phyloP scores from a whole-genome alignment of 2,113 vertebrate genomes.

The Planiliza haematocheilus region DNA sequence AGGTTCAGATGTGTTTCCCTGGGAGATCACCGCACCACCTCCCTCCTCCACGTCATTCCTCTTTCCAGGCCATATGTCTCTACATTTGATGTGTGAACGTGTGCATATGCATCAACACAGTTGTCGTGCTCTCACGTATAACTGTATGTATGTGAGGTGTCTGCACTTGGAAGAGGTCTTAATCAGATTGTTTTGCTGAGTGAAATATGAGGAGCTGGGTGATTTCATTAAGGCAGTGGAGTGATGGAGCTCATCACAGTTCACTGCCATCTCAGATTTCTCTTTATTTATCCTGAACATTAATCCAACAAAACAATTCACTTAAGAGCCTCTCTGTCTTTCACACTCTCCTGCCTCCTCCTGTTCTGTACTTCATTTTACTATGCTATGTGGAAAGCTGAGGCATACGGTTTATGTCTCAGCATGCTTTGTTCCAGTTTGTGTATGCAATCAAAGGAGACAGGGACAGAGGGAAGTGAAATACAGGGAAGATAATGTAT shows the following conservation, averaged over 20 bases:
- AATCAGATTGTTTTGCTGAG: conserved; percentile 64
- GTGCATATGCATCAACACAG: conserved; percentile 24
- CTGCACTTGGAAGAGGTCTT: conserved; percentile 48
- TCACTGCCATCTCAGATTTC: conserved; percentile 62
- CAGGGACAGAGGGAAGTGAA: conserved; percentile 22
- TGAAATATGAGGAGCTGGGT: conserved; percentile 73
- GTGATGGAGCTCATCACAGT: conserved; percentile 76
- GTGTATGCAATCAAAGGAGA: conserved; percentile 33
- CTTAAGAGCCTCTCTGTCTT: conserved; percentile 71
- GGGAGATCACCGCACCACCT: conserved; percentile 16
- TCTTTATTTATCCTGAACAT: conserved; percentile 78
- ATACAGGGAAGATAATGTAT: conserved; percentile 55
- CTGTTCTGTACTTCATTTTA: conserved; percentile 40
- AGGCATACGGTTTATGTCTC: conserved; percentile 40
- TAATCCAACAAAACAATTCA: conserved; percentile 77
- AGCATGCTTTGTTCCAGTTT: conserved; percentile 37
- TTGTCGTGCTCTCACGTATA: conserved; percentile 19
- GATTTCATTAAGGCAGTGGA: conserved; percentile 76
- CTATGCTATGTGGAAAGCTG: conserved; percentile 37
- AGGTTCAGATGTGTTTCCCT: conserved; percentile 39
- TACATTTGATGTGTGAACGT: conserved; percentile 49
- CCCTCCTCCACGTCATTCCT: conserved; percentile 15
- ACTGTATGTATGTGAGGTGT: conserved; percentile 24
- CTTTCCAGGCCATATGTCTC: conserved; percentile 61
- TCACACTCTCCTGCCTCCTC: conserved; percentile 3